These are phyloP conservation scores for Aphelinus certus DNA, from an alignment of 1,140 invertebrate species.

Conservation along the genomic window DNA sequence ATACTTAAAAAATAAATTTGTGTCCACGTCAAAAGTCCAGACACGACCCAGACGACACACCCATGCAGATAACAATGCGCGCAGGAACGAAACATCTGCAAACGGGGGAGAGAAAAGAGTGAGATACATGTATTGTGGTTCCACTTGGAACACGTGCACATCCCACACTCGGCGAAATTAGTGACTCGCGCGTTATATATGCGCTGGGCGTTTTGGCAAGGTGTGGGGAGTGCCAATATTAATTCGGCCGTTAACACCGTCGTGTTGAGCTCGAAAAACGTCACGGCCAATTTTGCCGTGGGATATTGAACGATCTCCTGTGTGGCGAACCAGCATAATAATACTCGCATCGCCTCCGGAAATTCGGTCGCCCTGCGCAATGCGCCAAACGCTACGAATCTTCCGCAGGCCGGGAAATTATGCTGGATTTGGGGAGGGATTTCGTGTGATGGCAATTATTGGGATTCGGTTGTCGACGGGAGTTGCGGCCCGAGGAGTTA, in stretches of 20 bases:
- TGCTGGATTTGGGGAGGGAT: too few species aligned
- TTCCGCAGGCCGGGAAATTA: too few species aligned
- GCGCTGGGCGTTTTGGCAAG: conserved; percentile 17
- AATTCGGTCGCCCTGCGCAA: too few species aligned
- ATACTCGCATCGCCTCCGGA: too few species aligned
- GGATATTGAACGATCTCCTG: neutral
- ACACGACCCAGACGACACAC: conserved; percentile 34
- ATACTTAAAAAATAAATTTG: conserved; percentile 33
- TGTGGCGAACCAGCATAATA: neutral
- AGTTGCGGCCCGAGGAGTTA: too few species aligned
- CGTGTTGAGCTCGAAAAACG: conserved; percentile 7
- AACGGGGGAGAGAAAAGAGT: conserved; percentile 1
- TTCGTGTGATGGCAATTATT: too few species aligned
- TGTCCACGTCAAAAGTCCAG: too few species aligned
- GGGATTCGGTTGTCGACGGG: too few species aligned
- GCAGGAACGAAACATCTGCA: conserved; percentile 24
- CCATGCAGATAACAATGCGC: conserved; percentile 36
- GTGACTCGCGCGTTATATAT: neutral
- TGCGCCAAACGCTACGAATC: too few species aligned
- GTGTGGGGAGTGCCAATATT: conserved; percentile 23
- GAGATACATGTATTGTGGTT: conserved; percentile 10
- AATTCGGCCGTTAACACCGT: conserved; percentile 14
- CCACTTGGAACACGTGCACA: conserved; percentile 5
- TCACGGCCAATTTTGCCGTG: conserved; percentile 5
- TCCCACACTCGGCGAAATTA: conserved; percentile 13